These are phyloP conservation scores for Stegophylla sp. DNA, from an alignment of 2,888 invertebrate genomes.

Conservation along the genomic window DNA sequence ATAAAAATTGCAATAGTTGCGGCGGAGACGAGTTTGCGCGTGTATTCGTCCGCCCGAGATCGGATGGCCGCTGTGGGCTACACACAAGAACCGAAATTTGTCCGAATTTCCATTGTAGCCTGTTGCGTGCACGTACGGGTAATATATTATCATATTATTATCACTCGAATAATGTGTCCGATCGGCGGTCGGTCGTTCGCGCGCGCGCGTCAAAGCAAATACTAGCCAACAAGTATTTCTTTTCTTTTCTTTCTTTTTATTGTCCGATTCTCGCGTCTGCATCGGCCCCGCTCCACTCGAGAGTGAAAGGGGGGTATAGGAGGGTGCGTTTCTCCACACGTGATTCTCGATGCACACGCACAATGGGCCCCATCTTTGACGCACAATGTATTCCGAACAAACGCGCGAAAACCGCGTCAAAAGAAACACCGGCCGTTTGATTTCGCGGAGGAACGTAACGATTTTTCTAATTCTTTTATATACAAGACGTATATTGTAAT, in stretches of 20 bases:
- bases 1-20: no score
- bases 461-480: not conserved
- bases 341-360: no score
- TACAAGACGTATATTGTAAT: no score
- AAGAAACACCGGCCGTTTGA: constrained; percentile 11
- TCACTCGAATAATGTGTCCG: not conserved
- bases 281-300: not conserved
- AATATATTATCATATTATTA: not conserved
- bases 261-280: not conserved
- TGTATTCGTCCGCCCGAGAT: not conserved
- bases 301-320: not conserved
- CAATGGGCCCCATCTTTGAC: not conserved
- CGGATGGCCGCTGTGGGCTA: not conserved
- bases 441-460: not conserved
- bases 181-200: not conserved
- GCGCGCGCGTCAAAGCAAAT: not conserved
- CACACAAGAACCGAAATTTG: not conserved
- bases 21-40: not conserved
- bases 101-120: not conserved
- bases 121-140: not conserved
- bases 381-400: not conserved
- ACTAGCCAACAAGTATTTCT: no score
- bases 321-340: no score
- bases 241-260: no score
- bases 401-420: no score